These are phyloP conservation scores for Aricia artaxerxes DNA, from an alignment of 2,888 invertebrate genomes.

Conservation along the genomic window DNA sequence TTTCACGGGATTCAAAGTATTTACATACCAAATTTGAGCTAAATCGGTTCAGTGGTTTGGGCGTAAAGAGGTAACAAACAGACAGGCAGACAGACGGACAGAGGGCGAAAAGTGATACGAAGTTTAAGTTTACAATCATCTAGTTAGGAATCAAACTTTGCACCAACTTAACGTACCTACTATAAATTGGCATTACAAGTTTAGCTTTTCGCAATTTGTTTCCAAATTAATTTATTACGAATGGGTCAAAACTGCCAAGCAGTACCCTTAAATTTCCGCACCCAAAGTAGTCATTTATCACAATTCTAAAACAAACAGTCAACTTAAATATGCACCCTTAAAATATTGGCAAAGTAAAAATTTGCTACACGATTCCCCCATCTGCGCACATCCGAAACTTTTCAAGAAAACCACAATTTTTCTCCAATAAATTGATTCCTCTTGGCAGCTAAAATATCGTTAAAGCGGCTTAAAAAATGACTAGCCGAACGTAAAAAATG, in stretches of 20 bases:
- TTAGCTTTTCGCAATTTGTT: not conserved
- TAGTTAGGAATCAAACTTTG: too few relatives aligned
- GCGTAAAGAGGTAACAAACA: too few relatives aligned
- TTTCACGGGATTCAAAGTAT: too few relatives aligned
- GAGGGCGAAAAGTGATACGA: too few relatives aligned
- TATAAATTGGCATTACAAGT: not conserved
- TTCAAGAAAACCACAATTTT: conserved; percentile 30
- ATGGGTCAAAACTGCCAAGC: conserved; percentile 7
- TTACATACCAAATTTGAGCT: too few relatives aligned
- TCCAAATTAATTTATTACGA: not conserved
- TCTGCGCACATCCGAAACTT: conserved; percentile 29
- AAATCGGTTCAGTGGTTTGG: too few relatives aligned
- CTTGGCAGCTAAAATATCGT: conserved; percentile 55
- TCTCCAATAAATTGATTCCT: conserved; percentile 36
- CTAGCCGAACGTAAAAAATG: conserved; percentile 57
- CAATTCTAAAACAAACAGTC: conserved; percentile 10
- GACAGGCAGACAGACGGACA: too few relatives aligned
- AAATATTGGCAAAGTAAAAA: conserved; percentile 26
- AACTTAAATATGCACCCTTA: conserved; percentile 29
- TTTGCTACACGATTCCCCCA: conserved; percentile 27
- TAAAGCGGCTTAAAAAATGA: conserved; percentile 57
- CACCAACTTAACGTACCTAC: too few relatives aligned
- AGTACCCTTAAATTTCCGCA: not conserved
- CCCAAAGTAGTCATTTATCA: conserved; percentile 10
- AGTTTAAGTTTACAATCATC: too few relatives aligned